Evolutionary conservation across 2,888 invertebrate species (phyloP), one percentile per base, ranked within the genome.

Genomic region (Leptothorax acervorum): DNA sequence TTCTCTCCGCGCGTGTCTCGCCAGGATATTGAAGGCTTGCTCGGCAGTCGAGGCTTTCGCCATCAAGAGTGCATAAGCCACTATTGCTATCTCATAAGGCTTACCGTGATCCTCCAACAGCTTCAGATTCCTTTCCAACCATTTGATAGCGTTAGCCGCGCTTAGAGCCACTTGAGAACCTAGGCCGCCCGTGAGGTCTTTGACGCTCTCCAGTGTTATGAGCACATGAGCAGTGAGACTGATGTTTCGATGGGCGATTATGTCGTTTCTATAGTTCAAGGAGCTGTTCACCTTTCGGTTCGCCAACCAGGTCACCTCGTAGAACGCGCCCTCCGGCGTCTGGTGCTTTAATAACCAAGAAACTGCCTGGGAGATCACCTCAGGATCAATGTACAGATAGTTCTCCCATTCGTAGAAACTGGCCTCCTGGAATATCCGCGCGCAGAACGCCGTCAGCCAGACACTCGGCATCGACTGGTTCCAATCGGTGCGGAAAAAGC

Each of bases 391-490:
- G 95, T 98, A 99, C 81, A 99, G 97, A 93, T 97, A 98, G 94
- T 99, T 98, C 95, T 99, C 99, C 99, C 99, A 99, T 94, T 99
- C 99, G 92, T 99, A 98, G 95, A 99, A 99, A 55, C 98, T 98
- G 0, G 99, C 99, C 93, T 98, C 98, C 94, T 98, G 97, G 94
- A 99, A 97, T 71, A 98, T 96, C 88, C 98, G 96, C 0, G 98
- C 97, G 92, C 98, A 98, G 95, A 98, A 99, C 0, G 99, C 98
- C 0, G 99, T 99, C 88, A 99, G 95, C 99, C 99, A 98, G 0
- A 98, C 98, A 53, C 98, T 98, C 0, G 98, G 97, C 0, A 96
- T 96, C 0, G 98, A 98, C 92, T 98, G 97, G 93, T 98, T 98
- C 99, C 99, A 99, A 93, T 99, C 98, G 90, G 98, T 98, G 45